Conservation (phyloP, 2,113 vertebrate species). For the Morone saxatilis region DNA sequence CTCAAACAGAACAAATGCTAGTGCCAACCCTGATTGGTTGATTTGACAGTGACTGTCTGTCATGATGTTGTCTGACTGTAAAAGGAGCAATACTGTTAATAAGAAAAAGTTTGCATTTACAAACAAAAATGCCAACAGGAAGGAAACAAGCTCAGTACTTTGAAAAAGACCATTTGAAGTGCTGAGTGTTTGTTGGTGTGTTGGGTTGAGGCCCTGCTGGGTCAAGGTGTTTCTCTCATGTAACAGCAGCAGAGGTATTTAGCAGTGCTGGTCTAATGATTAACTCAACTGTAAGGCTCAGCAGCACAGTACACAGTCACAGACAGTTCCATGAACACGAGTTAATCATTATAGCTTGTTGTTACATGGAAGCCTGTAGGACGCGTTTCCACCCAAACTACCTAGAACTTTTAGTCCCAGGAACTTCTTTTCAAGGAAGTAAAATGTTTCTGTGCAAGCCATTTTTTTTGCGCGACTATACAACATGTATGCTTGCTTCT, state of each 20-base stretch:
- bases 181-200: background rate
- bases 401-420: no score
- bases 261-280: conserved; percentile 3
- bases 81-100: background rate
- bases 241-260: background rate
- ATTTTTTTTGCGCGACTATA: no score
- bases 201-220: background rate
- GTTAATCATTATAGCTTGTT: conserved; percentile 48
- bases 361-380: background rate
- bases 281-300: conserved; percentile 22
- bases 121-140: background rate
- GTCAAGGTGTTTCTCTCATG: background rate
- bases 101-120: background rate
- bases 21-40: no score
- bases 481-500: no score
- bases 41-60: background rate
- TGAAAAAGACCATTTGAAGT: background rate
- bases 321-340: background rate
- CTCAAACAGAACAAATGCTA: no score
- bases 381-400: background rate
- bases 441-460: no score
- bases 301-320: background rate
- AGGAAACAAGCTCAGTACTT: background rate
- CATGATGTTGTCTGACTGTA: background rate
- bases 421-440: no score